phyloP scores from a whole-genome alignment of 2,888 invertebrate genomes.

The Hedychridium roseum region DNA sequence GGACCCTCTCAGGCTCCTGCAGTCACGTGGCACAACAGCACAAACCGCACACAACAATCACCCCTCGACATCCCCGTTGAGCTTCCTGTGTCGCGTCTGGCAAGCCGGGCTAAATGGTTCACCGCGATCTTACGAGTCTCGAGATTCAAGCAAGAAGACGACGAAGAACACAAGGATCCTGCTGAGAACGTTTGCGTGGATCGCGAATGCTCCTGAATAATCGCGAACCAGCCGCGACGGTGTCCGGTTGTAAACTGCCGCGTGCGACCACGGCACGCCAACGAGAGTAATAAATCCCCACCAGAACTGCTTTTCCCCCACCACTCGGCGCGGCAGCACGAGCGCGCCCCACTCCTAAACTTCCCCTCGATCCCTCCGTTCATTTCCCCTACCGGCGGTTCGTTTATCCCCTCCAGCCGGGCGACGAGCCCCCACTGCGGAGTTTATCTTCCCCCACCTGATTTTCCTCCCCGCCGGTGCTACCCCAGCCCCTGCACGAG shows the following conservation, averaged over 20 bases:
- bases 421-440: conserved; percentile 27
- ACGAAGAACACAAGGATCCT: conserved; percentile 13
- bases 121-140: not conserved
- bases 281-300: conserved; percentile 48
- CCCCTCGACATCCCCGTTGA: conserved; percentile 13
- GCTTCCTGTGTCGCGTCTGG: too few species aligned
- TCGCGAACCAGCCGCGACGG: conserved; percentile 48
- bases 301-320: conserved; percentile 16
- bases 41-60: conserved; percentile 28
- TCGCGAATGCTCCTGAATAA: too few species aligned
- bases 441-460: conserved; percentile 27
- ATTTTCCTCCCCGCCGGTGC: conserved; percentile 12
- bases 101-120: too few species aligned
- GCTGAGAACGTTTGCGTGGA: too few species aligned
- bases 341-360: not conserved
- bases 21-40: not conserved
- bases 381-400: conserved; percentile 3
- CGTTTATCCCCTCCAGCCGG: conserved; percentile 19
- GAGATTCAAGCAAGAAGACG: not conserved
- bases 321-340: not conserved
- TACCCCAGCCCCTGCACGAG: conserved; percentile 6
- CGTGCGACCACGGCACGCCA: conserved; percentile 60
- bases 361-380: conserved; percentile 9
- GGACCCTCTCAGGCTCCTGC: not conserved
- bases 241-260: conserved; percentile 62